Evolutionary conservation across 2,888 invertebrate species (phyloP), one percentile per base, ranked within the genome.

Genomic region (Acanthosepion esculentum): DNA sequence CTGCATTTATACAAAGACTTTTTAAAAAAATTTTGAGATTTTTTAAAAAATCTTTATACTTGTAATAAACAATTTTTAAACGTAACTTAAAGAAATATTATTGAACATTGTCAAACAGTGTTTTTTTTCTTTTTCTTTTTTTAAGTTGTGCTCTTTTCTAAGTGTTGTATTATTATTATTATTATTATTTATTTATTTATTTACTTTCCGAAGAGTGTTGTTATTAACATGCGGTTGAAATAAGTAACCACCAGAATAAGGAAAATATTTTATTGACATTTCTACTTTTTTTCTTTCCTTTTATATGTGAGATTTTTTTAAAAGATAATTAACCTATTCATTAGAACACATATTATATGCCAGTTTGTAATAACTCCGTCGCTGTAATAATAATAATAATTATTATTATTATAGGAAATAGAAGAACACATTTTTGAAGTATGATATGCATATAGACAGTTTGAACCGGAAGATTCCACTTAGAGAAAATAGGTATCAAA

Each of bases 401-500:
- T 50, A 50, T 5, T 50, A 50, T 50, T 50, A 50, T 50, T 6
- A 50, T 50, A 12, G 50, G 78, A 33, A 78, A 33, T n/a, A n/a
- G 15, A 12, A 15, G 78, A 78, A 33, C n/a, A 12, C 12, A 78
- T 78, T 12, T 78, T 12, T n/a, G 33, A n/a, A 78, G 23, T 23
- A 15, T 78, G 8, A 15, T 33, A 78, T 78, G n/a, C 12, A 18
- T 12, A 78, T 7, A 33, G n/a, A n/a, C n/a, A 8, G n/a, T 33
- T 1, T 5, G 23, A 78, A n/a, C n/a, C 78, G 78, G 78, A 78
- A 78, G 15, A 78, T 78, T 78, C 8, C n/a, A n/a, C 33, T n/a
- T 78, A 78, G n/a, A 78, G n/a, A 15, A 78, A 78, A 78, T 78
- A 78, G 78, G 78, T 78, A 78, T 78, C 78, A 78, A n/a, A 78